A percentile compares a stretch with the other conserved stretches of the same genome.
Conservation (phyloP, 2,113 vertebrate genomes). For the Gnathonemus longibarbis region DNA sequence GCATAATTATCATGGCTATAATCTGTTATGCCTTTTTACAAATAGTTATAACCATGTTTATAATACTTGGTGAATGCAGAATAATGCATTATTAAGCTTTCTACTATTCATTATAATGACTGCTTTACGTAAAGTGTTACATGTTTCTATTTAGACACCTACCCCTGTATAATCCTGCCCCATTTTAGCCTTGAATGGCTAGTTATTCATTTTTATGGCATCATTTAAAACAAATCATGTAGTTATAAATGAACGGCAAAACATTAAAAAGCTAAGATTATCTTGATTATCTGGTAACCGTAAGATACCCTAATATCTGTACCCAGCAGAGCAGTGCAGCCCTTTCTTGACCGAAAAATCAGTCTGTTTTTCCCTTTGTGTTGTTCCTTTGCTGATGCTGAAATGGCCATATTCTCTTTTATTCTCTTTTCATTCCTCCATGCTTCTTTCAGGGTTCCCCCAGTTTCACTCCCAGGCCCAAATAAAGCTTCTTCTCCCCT, state of each 20-base stretch:
- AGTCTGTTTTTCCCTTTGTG: not conserved
- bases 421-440: not conserved
- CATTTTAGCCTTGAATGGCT: not conserved
- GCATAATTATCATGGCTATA: not conserved
- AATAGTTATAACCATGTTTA: not conserved
- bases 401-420: not conserved
- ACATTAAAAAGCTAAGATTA: not conserved
- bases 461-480: not conserved
- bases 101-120: not conserved
- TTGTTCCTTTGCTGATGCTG: not conserved
- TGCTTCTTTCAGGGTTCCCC: not conserved
- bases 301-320: not conserved
- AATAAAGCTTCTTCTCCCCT: not conserved
- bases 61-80: not conserved
- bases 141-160: not conserved
- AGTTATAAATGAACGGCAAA: not conserved
- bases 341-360: not conserved
- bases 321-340: not conserved
- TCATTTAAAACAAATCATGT: not conserved
- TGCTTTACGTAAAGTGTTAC: not conserved
- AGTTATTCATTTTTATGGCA: not conserved
- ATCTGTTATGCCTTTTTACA: not conserved
- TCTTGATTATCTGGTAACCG: not conserved
- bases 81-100: not conserved
- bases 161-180: not conserved